phyloP scores from a whole-genome alignment of 2,888 invertebrate species.

The Pilophorus perplexus region DNA sequence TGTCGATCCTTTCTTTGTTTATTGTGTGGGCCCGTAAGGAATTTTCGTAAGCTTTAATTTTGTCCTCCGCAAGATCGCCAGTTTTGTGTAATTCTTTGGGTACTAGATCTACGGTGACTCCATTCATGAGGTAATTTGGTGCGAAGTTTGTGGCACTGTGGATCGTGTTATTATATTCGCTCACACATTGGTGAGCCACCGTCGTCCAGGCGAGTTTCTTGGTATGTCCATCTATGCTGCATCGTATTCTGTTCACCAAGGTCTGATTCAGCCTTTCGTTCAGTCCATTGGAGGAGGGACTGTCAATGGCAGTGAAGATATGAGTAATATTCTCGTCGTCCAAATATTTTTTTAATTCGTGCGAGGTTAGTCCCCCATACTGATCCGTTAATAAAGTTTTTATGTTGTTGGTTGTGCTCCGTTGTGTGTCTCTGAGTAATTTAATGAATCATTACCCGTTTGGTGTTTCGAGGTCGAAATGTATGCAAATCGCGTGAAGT shows the following conservation, averaged over 20 bases:
- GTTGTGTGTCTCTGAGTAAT: slow-evolving; percentile 23
- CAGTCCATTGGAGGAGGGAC: slow-evolving; percentile 46
- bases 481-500: slow-evolving; percentile 47
- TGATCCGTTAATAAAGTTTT: slow-evolving; percentile 48
- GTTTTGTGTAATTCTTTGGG: background rate
- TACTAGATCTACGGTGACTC: background rate
- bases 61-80: background rate
- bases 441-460: slow-evolving; percentile 48
- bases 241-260: slow-evolving; percentile 46
- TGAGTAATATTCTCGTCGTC: slow-evolving; percentile 44
- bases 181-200: slow-evolving; percentile 44
- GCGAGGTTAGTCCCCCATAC: slow-evolving; percentile 49
- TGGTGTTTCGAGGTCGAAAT: slow-evolving; percentile 49
- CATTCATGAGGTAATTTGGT: slow-evolving; percentile 46
- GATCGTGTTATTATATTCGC: slow-evolving; percentile 46
- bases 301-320: slow-evolving; percentile 46
- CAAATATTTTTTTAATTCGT: slow-evolving; percentile 48
- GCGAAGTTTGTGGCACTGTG: slow-evolving; percentile 46
- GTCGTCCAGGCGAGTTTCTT: slow-evolving; percentile 43
- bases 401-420: slow-evolving; percentile 39
- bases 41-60: slow-evolving; percentile 4
- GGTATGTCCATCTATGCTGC: slow-evolving; percentile 46
- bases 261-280: slow-evolving; percentile 47
- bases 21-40: background rate
- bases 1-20: slow-evolving; percentile 9